Base-by-base conservation (phyloP, 2,888 invertebrate species). In the Criorhina ranunculi region DNA sequence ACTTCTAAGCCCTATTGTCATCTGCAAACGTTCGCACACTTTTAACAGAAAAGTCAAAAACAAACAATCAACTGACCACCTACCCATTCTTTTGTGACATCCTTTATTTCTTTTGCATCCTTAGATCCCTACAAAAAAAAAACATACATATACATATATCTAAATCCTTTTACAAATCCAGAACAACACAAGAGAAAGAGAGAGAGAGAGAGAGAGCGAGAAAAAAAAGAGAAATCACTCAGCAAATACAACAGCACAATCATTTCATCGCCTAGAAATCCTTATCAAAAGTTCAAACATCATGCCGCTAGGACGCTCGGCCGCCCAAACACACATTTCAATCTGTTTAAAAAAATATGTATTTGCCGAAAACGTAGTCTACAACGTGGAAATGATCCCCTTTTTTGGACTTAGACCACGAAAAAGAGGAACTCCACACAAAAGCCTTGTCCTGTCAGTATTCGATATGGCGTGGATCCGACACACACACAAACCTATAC, bases 181-280 rank as follows among this genome's bases (percentile, higher is more conserved):
- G 53, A 73, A 77, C 55, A 76, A 67, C 49, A 64, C 55, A 81
- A 60, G 35, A 75, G n/a, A n/a, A n/a, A n/a, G n/a, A n/a, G n/a
- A n/a, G n/a, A n/a, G n/a, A 37, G 59, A 29, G 9, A 35, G 17
- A 15, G 15, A 24, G 15, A 31, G 12, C 42, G n/a, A n/a, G 35
- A 12, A 46, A 29, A 11, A 12, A 33, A 33, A 24, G 19, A n/a
- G 53, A 49, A 79, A 83, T 62, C 83, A 73, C 79, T 83, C 83
- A 79, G 78, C 83, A 83, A 83, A 83, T 73, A 73, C 49, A 78
- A 73, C 78, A 79, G 72, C 72, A n/a, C n/a, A 79, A 78, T 82
- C 70, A 72, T 78, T 60, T 66, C 51, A 76, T 64, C 64, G 42
- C 35, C 46, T 24, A 51, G 33, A 62, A 82, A 46, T 83, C 78